A percentile compares a stretch with the other conserved stretches of the same genome.
These are phyloP conservation scores for Lamellibrachia columna DNA, from an alignment of 2,888 invertebrate species.

Conservation along the genomic window DNA sequence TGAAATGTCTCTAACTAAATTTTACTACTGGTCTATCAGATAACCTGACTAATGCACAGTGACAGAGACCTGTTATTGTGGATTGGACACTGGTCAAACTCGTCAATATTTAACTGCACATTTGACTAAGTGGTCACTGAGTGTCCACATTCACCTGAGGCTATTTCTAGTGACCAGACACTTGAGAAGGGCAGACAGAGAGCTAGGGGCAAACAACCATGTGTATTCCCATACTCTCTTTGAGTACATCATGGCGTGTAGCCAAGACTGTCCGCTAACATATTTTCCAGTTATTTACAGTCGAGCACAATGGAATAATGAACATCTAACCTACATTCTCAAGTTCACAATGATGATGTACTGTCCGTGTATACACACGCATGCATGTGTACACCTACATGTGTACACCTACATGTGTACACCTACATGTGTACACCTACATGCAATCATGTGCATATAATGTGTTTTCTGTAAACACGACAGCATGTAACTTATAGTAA, in stretches of 20 bases:
- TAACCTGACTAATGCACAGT: background rate
- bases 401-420: background rate
- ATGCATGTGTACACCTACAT: background rate
- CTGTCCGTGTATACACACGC: background rate
- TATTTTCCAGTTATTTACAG: background rate
- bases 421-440: background rate
- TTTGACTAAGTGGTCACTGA: conserved; percentile 5
- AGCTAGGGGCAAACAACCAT: background rate
- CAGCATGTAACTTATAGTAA: too few species aligned
- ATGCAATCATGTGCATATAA: background rate
- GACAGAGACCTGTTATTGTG: background rate
- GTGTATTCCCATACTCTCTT: background rate
- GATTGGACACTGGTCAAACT: conserved; percentile 3
- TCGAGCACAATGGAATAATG: background rate
- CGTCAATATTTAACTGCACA: background rate
- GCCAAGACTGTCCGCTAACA: background rate
- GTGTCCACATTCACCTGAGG: background rate
- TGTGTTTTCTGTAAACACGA: background rate
- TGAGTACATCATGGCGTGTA: background rate
- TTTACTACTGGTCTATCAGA: background rate
- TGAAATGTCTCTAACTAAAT: background rate
- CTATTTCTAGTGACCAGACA: background rate
- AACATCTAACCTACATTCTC: background rate
- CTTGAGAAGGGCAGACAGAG: background rate
- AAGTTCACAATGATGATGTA: background rate